Conservation (phyloP, 2,797 vertebrate species). For the Pantherophis alleghaniensis region DNA sequence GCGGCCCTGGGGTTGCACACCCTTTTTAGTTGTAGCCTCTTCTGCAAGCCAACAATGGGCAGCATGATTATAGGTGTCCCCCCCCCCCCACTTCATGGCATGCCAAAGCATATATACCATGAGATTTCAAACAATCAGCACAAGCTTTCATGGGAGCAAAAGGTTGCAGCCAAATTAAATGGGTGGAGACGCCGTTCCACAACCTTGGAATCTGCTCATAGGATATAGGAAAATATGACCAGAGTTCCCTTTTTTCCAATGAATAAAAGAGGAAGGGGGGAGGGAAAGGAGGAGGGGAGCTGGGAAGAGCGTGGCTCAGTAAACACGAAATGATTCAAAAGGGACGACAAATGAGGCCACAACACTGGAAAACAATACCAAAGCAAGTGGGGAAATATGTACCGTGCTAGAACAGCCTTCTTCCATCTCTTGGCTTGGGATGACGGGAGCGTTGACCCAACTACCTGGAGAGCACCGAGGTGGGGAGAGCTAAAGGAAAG, state of each 20-base stretch:
- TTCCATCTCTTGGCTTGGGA: neutral
- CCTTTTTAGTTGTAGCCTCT: neutral
- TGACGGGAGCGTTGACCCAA: neutral
- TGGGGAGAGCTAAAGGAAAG: neutral
- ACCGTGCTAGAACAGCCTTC: neutral
- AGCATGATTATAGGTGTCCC: neutral
- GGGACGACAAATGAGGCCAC: constrained; percentile 38
- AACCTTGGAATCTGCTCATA: constrained; percentile 76
- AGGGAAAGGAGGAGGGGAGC: neutral
- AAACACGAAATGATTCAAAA: constrained; percentile 35
- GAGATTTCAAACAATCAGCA: constrained; percentile 72
- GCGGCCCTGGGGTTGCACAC: neutral
- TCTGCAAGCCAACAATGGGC: constrained; percentile 3
- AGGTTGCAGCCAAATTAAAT: constrained; percentile 75
- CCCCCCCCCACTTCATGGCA: neutral
- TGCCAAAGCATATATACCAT: constrained; percentile 64
- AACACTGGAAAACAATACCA: constrained; percentile 21
- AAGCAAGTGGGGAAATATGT: neutral
- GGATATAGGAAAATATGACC: constrained; percentile 77
- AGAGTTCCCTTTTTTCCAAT: constrained; percentile 2
- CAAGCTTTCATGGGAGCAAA: constrained; percentile 72
- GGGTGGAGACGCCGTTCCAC: constrained; percentile 75
- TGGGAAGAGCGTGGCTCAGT: constrained; percentile 37
- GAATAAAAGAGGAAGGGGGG: neutral
- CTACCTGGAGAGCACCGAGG: neutral